These are phyloP conservation scores for Origma solitaria DNA, from an alignment of 2,113 vertebrate species.

Conservation along the genomic window DNA sequence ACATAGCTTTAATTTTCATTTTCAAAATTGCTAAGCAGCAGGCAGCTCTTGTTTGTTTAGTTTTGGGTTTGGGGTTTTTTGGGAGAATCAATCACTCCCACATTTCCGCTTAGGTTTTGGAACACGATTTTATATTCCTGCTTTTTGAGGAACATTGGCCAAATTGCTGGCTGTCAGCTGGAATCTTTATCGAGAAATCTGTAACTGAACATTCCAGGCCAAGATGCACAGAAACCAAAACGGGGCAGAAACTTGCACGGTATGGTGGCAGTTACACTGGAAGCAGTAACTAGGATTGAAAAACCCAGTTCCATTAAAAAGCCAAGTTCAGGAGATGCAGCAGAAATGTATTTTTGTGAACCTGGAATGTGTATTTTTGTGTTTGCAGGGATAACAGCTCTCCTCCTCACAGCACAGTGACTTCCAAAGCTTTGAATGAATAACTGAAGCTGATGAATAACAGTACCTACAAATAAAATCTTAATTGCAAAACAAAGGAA, in stretches of 20 bases:
- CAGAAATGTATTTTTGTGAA: neutral
- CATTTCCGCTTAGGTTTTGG: neutral
- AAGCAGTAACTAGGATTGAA: neutral
- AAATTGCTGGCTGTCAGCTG: neutral
- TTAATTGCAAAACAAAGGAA: constrained; percentile 58
- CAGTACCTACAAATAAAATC: neutral
- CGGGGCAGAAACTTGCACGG: neutral
- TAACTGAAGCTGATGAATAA: constrained; percentile 26
- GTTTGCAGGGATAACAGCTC: neutral
- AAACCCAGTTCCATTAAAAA: neutral
- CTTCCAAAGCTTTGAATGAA: neutral
- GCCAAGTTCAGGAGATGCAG: neutral
- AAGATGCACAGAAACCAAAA: neutral
- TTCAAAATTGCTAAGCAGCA: neutral
- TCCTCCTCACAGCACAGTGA: neutral
- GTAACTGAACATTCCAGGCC: neutral
- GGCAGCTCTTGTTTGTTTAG: neutral
- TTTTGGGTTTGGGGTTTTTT: neutral
- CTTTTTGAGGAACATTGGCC: neutral
- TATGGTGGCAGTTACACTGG: neutral
- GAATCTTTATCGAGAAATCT: constrained; percentile 11
- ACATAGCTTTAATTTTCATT: neutral
- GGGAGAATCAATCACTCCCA: neutral
- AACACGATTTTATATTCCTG: neutral
- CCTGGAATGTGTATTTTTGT: neutral